Evolutionary conservation across 2,888 invertebrate genomes (phyloP).

Genomic region (Oxyteleia sp.): DNA sequence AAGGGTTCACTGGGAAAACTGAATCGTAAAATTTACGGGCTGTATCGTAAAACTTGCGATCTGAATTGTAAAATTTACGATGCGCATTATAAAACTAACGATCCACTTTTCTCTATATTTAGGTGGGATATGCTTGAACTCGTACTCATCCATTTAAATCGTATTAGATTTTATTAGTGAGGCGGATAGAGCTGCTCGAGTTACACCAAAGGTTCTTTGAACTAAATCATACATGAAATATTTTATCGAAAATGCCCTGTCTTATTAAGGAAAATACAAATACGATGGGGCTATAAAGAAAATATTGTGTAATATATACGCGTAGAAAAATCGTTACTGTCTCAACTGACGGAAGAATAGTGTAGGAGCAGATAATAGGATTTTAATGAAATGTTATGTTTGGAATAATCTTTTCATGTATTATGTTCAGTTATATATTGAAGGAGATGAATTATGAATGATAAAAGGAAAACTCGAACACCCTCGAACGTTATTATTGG

Average conservation of each 20-base stretch:
- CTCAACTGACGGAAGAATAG: too few relatives aligned
- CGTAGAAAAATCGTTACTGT: too few relatives aligned
- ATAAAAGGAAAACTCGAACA: constrained; percentile 42
- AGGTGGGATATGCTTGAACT: background rate
- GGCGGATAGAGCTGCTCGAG: background rate
- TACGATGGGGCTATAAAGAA: too few relatives aligned
- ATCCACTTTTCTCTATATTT: background rate
- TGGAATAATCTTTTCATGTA: too few relatives aligned
- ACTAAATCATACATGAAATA: too few relatives aligned
- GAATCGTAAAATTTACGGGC: background rate
- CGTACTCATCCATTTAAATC: background rate
- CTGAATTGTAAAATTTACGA: background rate
- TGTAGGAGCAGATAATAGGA: too few relatives aligned
- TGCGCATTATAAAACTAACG: background rate
- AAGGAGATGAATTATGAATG: constrained; percentile 18
- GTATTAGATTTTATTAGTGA: background rate
- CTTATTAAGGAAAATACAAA: too few relatives aligned
- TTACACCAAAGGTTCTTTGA: background rate
- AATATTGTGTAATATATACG: too few relatives aligned
- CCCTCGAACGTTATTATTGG: constrained; percentile 27
- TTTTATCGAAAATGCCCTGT: too few relatives aligned
- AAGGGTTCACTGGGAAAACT: background rate
- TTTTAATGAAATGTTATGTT: too few relatives aligned
- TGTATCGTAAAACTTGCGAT: background rate
- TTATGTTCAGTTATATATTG: too few relatives aligned